Evolutionary conservation across 2,113 vertebrate genomes (phyloP), one percentile per base, ranked within the genome.

Genomic region (Centropus bengalensis): DNA sequence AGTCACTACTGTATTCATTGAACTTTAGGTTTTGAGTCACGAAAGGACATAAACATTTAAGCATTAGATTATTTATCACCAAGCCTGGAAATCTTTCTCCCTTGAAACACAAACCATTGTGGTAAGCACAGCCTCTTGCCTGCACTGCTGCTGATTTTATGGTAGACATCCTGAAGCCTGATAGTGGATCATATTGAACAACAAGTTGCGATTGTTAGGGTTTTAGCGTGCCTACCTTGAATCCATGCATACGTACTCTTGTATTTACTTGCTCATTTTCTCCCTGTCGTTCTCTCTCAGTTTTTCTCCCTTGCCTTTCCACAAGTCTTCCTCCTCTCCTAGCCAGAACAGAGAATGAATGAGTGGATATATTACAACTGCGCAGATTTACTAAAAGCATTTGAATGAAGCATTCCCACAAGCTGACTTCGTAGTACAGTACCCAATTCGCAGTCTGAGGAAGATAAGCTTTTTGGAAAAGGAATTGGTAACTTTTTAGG

Each of bases 71-170:
- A 62, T 40, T 83, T 54, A 51, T 79, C 13, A 27, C 10, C 8
- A 20, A 47, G 14, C 19, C 22, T 51, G 32, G 42, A 42, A 66
- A 56, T 40, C 12, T 84, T 22, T 60, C 42, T 28, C 66, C 1
- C 36, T 70, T 56, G 28, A 30, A 70, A 22, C 0, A 32, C 0
- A 0, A 44, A 26, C 14, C 3, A 2, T 4, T 69, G 23, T 5
- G 21, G 52, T 12, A 68, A 78, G 60, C 3, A 20, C 8, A 63
- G 52, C 38, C 23, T 16, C 27, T 73, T 74, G 32, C 20, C 44
- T 88, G 22, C 74, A 10, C 22, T 40, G 38, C 27, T 66, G 33
- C 60, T 78, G 56, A 24, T 62, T 81, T 40, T 74, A 36, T 36
- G 24, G 26, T 52, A 52, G 66, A 3, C 38, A 38, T 38, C 23